These are phyloP conservation scores for Pristionchus entomophagus DNA, from an alignment of 2,888 invertebrate species.

Conservation along the genomic window DNA sequence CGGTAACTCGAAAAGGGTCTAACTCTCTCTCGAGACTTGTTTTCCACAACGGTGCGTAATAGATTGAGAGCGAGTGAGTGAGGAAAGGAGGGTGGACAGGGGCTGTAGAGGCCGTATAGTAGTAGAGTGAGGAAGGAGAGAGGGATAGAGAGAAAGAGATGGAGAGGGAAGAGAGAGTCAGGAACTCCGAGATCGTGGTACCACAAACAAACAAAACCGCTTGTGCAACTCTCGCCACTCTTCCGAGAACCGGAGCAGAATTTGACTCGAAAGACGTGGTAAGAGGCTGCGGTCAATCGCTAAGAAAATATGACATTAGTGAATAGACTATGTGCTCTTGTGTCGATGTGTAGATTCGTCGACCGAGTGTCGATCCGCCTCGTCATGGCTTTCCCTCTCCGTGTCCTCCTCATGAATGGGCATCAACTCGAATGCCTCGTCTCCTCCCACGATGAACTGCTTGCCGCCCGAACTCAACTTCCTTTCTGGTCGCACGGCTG, in stretches of 20 bases:
- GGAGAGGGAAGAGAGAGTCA: not conserved
- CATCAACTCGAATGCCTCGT: slow-evolving; percentile 29
- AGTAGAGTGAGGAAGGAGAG: not conserved
- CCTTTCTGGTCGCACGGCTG: slow-evolving; percentile 33
- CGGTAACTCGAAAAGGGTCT: not conserved
- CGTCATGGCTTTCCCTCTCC: not conserved
- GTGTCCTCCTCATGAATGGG: slow-evolving; percentile 26
- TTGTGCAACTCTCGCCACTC: not conserved
- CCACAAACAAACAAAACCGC: slow-evolving; percentile 36
- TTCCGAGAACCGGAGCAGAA: not conserved
- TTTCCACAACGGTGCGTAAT: not conserved
- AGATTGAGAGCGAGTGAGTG: slow-evolving; percentile 5
- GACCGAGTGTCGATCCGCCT: slow-evolving; percentile 2
- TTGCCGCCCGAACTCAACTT: slow-evolving; percentile 44
- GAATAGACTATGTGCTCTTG: not conserved
- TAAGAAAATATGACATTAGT: no score
- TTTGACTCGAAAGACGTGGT: not conserved
- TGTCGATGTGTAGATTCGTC: not conserved
- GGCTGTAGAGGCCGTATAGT: slow-evolving; percentile 29
- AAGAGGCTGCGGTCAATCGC: not conserved
- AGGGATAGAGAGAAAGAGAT: not conserved
- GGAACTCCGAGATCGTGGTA: slow-evolving; percentile 7
- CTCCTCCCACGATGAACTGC: slow-evolving; percentile 34
- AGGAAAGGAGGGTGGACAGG: not conserved
- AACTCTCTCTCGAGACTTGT: not conserved